These are phyloP conservation scores for Protobothrops mucrosquamatus DNA, from an alignment of 2,113 vertebrate genomes.

Conservation along the genomic window DNA sequence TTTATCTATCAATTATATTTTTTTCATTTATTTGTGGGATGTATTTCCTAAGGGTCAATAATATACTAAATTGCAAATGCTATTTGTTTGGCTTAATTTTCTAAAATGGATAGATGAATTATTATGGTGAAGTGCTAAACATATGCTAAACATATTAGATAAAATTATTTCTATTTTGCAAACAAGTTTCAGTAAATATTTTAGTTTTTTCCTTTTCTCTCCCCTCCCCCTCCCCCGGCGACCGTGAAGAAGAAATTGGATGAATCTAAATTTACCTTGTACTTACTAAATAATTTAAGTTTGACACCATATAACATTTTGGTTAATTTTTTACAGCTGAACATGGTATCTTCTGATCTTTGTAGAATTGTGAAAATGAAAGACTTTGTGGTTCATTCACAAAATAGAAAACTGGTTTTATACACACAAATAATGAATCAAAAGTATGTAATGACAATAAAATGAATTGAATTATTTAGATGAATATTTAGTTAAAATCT, in stretches of 20 bases:
- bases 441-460: background rate
- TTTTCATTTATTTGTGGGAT: background rate
- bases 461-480: background rate
- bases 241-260: background rate
- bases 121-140: background rate
- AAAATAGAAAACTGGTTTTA: background rate
- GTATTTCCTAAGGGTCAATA: background rate
- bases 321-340: background rate
- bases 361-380: background rate
- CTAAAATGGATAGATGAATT: background rate
- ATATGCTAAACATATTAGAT: background rate
- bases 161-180: background rate
- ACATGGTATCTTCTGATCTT: background rate
- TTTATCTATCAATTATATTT: background rate
- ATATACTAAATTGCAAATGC: background rate
- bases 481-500: background rate
- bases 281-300: background rate
- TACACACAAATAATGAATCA: background rate
- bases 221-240: background rate
- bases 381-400: background rate
- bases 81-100: background rate
- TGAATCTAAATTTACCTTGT: background rate
- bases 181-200: background rate
- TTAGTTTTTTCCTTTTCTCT: rapidly evolving
- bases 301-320: background rate